These are phyloP conservation scores for Epizoanthus ramosus DNA, from an alignment of 92 coral and sea anemone genomes.

Conservation along the genomic window DNA sequence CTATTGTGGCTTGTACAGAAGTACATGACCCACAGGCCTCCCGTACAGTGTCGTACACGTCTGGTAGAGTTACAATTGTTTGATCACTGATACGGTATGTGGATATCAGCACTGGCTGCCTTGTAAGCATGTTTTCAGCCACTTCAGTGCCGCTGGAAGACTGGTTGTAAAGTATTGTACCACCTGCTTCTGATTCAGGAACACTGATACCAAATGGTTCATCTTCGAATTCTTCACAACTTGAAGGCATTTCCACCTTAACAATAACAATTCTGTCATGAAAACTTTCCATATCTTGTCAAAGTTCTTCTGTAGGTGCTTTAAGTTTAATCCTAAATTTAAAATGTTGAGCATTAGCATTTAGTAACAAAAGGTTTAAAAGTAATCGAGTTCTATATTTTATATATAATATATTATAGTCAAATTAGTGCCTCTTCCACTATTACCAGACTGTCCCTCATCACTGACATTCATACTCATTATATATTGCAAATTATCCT, in stretches of 20 bases:
- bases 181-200: background rate
- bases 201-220: background rate
- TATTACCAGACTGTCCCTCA: no score
- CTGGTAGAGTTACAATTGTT: slow-evolving; percentile 56
- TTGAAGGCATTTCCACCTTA: slow-evolving; percentile 17
- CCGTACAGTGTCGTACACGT: slow-evolving; percentile 65
- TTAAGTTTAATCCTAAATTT: background rate
- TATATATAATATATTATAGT: no score
- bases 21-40: slow-evolving; percentile 63
- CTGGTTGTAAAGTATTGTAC: background rate
- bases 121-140: background rate
- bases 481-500: no score
- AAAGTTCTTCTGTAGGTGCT: background rate
- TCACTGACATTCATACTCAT: no score
- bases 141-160: slow-evolving; percentile 1
- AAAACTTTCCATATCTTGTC: background rate
- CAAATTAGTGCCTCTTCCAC: no score
- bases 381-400: no score
- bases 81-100: slow-evolving; percentile 37
- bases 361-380: no score
- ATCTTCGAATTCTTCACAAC: slow-evolving; percentile 25
- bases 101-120: background rate
- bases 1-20: slow-evolving; percentile 54
- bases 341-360: no score
- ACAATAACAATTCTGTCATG: background rate